These are phyloP conservation scores for Mythimna ferrago DNA, from an alignment of 2,888 invertebrate genomes.

Conservation along the genomic window DNA sequence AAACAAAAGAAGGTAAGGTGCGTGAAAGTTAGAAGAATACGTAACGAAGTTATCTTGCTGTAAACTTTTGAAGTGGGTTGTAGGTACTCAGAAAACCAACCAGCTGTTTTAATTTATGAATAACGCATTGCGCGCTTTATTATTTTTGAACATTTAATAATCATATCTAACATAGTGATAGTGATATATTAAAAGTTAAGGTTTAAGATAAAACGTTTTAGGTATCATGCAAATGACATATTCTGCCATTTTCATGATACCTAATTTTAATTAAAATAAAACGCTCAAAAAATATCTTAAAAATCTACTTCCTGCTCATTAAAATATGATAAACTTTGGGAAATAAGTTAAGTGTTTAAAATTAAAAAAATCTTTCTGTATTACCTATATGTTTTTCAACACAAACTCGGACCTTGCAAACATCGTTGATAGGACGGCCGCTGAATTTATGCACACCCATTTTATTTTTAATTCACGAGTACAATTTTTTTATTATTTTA, in stretches of 20 bases:
- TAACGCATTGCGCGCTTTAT: background rate
- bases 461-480: background rate
- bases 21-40: slow-evolving; percentile 4
- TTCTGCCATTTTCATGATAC: too few species aligned
- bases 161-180: too few species aligned
- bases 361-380: background rate
- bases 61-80: background rate
- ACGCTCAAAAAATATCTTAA: background rate
- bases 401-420: background rate
- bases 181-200: background rate
- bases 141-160: background rate
- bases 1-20: slow-evolving; percentile 61
- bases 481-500: background rate
- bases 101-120: background rate
- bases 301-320: background rate
- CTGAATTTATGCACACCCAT: slow-evolving; percentile 1
- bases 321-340: background rate
- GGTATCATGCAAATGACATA: background rate
- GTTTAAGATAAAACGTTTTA: background rate
- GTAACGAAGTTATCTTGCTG: slow-evolving; percentile 13
- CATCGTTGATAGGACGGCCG: background rate
- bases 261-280: background rate
- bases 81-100: background rate
- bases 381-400: background rate
- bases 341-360: background rate